Evolutionary conservation across 2,797 vertebrate species (phyloP), one percentile per base, ranked within the genome.

Genomic region (Aldrovandia affinis): DNA sequence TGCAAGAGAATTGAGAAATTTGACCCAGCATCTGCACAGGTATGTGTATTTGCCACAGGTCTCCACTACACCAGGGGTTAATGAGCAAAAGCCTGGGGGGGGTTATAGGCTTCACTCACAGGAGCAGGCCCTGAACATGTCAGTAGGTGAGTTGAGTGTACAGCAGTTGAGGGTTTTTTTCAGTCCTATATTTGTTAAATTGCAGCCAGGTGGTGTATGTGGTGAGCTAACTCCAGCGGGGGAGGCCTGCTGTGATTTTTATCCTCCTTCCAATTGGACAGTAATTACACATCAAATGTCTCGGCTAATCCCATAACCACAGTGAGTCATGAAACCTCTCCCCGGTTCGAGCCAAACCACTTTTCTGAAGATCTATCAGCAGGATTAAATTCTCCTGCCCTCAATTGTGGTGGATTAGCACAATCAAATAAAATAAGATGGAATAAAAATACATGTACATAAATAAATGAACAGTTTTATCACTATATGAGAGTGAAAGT

Each of bases 381-480:
- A 39, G 68, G 68, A 39, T 70, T 70, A 20, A 36, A 18, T 22
- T 39, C 18, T 36, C 33, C 68, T 39, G 68, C 68, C 30, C 68
- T 70, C 68, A 36, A 39, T 20, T 70, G 68, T 25, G n/a, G 68
- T 3, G 9, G 30, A 70, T 70, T 70, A 70, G 33, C 33, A 12
- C 50, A 52, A 12, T 65, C 63, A 65, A 65, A 65, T 65, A 65
- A n/a, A 65, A 65, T 65, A 65, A 65, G 63, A 65, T 65, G 28
- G 14, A 70, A 70, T 70, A 70, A 70, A 70, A 36, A 70, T 36
- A 70, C 15, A 39, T 7, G 39, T 15, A 36, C 36, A 39, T 20
- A 65, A 28, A 65, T 65, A 65, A 65, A 65, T 65, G 63, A 65
- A 65, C 61, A 65, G 10, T 14, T 61, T n/a, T n/a, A 2, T 5